Base-by-base conservation (phyloP, 2,113 vertebrate genomes). In the Lasiurus cinereus region DNA sequence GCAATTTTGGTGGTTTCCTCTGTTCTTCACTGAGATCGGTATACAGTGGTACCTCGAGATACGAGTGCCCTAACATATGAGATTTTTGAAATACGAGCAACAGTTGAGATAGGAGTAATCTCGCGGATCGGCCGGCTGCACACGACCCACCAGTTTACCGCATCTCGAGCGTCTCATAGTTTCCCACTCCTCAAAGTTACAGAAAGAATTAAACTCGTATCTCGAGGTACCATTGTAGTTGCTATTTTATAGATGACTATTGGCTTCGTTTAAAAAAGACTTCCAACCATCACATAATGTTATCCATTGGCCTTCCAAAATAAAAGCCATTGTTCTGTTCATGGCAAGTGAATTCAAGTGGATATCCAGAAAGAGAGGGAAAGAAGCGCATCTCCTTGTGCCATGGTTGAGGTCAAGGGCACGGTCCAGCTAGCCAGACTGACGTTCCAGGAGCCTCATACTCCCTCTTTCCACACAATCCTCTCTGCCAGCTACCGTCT, bases 371-470 rank as follows among this genome's bases (percentile, higher is more conserved):
- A 62, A 73, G 77, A 13, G 19, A 29, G 43, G 0, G 46, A 19
- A 36, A 46, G 50, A 56, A 24, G 14, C 4, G 1, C 4, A 2
- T 22, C 33, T 33, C 19, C 31, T 15, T 22, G 13, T 2, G 15
- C 19, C 14, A 13, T 2, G 36, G 13, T 19, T 43, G 59, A 77
- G 46, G 56, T 46, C 4, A 5, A 39, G 52, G 77, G 10, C 3
- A 6, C 4, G 0, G 2, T 39, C 72, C 31, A 13, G 0, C 27
- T 4, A n/a, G 27, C 77, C 77, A 88, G 0, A 7, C 3, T 0
- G 14, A 36, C 0, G 0, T 36, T 1, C 36, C 12, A 7, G 46
- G 39, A 13, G 14, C 18, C 33, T 87, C 12, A 2, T 0, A 3
- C 31, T 39, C 9, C 62, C 69, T 67, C 50, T 69, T 76, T 10